Base-by-base conservation (phyloP, 2,888 invertebrate genomes). In the Macaria notata region DNA sequence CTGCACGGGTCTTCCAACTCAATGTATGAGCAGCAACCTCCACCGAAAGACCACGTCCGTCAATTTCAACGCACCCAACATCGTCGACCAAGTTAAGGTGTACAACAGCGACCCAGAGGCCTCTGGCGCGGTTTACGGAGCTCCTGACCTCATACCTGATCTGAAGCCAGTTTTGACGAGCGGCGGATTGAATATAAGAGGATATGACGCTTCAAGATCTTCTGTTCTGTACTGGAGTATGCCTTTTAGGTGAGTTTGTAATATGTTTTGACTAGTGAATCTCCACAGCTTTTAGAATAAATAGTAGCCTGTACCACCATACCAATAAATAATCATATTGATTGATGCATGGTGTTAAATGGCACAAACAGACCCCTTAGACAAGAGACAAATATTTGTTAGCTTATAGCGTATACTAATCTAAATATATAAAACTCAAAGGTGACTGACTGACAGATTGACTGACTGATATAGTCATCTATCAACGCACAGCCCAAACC, bases 1-100 rank as follows among this genome's bases (percentile, higher is more conserved):
- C 96, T 99, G 99, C 84, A 96, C 97, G 92, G 99, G 98, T 3
- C 94, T 98, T 41, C 95, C 96, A 0, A 88, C 92, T 39, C 93
- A 94, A 64, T 99, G 99, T 81, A 93, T 93, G 55, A 96, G 97
- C 75, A 97, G 98, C 50, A 93, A 92, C 55, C 94, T 94, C 86
- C 95, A 95, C 62, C 93, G 97, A 55, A 94, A 94, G 65, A 87
- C 91, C 0, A 82, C 81, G 0, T 70, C 69, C 0, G 75, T 83
- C 0, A 75, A 75, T 19, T 92, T 91, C 72, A 88, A 86, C 59
- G 80, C 84, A 3, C 89, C 86, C 0, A 73, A 79, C 36, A 77
- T 85, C n/a, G 79, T 86, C 0, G 72, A 78, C 4, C 76, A 84
- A 66, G 76, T 91, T 29, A 78, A 74, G 55, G 70, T 92, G 1